Percentiles rank a stretch among this genome's conserved stretches.
phyloP scores from a whole-genome alignment of 2,888 invertebrate species.

The Cheilosia soror region DNA sequence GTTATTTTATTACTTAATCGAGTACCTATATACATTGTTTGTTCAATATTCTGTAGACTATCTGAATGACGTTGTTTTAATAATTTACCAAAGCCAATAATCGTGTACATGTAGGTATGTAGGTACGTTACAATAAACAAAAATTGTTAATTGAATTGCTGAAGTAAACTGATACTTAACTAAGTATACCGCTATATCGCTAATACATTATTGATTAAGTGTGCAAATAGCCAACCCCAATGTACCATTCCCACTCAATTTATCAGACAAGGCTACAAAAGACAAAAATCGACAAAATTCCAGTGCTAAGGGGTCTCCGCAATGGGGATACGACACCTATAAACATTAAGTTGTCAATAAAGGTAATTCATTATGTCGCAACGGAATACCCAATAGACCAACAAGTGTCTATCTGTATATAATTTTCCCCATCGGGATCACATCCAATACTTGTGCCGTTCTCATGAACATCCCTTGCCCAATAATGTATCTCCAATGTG shows the following conservation, averaged over 20 bases:
- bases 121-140: conserved; percentile 33
- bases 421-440: conserved; percentile 73
- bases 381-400: conserved; percentile 79
- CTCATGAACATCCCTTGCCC: conserved; percentile 67
- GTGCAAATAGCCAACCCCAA: conserved; percentile 63
- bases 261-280: conserved; percentile 54
- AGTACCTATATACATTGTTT: too few relatives aligned
- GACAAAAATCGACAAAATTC: conserved; percentile 67
- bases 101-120: too few relatives aligned
- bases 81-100: neutral
- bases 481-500: conserved; percentile 80
- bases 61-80: neutral
- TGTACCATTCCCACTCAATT: conserved; percentile 42
- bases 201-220: conserved; percentile 73
- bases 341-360: conserved; percentile 84
- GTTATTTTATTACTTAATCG: too few relatives aligned
- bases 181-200: conserved; percentile 48
- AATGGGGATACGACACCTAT: conserved; percentile 79
- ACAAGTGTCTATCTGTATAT: conserved; percentile 78
- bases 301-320: conserved; percentile 61
- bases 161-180: conserved; percentile 57
- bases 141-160: conserved; percentile 68
- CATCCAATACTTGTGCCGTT: conserved; percentile 68
- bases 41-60: too few relatives aligned
- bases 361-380: conserved; percentile 84